These are phyloP conservation scores for Chlorospingus flavigularis DNA, from an alignment of 2,797 vertebrate genomes.

Conservation along the genomic window DNA sequence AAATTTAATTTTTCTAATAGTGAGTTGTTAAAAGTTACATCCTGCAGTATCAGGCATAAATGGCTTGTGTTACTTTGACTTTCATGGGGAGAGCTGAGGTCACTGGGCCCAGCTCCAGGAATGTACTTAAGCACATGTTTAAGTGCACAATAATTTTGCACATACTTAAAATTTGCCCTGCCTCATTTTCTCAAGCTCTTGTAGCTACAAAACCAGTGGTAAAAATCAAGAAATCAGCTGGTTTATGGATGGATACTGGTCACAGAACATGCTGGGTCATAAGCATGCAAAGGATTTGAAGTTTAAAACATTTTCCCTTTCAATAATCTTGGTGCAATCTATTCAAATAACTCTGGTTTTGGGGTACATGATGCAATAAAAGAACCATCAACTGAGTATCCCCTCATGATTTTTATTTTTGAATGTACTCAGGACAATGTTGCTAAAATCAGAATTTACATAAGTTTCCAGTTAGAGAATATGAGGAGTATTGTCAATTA, in stretches of 20 bases:
- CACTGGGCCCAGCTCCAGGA: neutral
- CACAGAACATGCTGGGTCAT: neutral
- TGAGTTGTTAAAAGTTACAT: neutral
- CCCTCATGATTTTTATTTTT: neutral
- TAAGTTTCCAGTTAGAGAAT: neutral
- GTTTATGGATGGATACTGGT: accelerated
- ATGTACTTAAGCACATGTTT: neutral
- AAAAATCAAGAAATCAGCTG: neutral
- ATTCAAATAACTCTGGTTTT: neutral
- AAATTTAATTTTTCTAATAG: neutral
- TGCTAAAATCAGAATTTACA: neutral
- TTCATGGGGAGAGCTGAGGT: neutral
- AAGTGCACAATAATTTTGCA: neutral
- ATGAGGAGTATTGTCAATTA: neutral
- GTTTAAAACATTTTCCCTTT: neutral
- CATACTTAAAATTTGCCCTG: neutral
- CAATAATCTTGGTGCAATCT: neutral
- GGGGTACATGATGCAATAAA: neutral
- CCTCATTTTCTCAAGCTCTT: neutral
- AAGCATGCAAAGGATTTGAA: neutral
- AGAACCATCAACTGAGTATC: accelerated
- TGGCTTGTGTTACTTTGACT: neutral
- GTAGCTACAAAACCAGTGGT: neutral
- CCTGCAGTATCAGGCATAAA: neutral
- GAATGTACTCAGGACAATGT: neutral